phyloP scores from a whole-genome alignment of 2,888 invertebrate genomes.

The Spodoptera picta region DNA sequence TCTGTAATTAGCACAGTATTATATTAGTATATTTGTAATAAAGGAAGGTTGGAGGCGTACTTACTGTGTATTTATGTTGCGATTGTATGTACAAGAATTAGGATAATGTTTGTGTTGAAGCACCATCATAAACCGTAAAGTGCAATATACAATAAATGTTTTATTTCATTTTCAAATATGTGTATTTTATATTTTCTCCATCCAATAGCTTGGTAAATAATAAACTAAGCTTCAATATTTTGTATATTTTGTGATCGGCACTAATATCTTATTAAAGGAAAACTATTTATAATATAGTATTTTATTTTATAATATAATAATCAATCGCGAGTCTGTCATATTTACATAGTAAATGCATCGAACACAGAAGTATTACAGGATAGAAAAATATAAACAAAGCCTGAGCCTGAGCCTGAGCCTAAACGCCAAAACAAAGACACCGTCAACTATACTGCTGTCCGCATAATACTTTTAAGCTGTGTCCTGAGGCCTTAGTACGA shows the following conservation, averaged over 20 bases:
- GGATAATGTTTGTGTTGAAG: constrained; percentile 31
- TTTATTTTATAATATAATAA: constrained; percentile 44
- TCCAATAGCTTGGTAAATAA: constrained; percentile 16
- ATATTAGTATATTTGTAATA: constrained; percentile 47
- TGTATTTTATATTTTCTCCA: constrained; percentile 9
- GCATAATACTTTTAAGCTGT: no score
- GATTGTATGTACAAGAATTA: constrained; percentile 44
- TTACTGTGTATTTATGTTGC: constrained; percentile 35
- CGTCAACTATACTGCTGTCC: no score
- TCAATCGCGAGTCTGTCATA: constrained; percentile 39
- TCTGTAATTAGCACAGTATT: constrained; percentile 50
- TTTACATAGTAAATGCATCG: constrained; percentile 74
- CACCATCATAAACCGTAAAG: constrained; percentile 19
- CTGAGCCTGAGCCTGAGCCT: no score
- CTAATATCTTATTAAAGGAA: constrained; percentile 38
- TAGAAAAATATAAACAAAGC: no score
- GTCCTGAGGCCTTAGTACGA: no score
- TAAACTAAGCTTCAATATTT: constrained; percentile 35
- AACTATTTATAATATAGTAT: constrained; percentile 41
- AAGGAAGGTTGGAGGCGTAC: constrained; percentile 30
- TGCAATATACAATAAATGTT: constrained; percentile 37
- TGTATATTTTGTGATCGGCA: constrained; percentile 33
- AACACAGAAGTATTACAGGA: constrained; percentile 25
- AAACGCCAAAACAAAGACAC: no score
- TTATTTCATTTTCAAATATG: constrained; percentile 19